Percentiles rank a stretch among this genome's conserved stretches.
Evolutionary conservation across 2,888 invertebrate genomes (phyloP).

Genomic region (Philaethria dido): DNA sequence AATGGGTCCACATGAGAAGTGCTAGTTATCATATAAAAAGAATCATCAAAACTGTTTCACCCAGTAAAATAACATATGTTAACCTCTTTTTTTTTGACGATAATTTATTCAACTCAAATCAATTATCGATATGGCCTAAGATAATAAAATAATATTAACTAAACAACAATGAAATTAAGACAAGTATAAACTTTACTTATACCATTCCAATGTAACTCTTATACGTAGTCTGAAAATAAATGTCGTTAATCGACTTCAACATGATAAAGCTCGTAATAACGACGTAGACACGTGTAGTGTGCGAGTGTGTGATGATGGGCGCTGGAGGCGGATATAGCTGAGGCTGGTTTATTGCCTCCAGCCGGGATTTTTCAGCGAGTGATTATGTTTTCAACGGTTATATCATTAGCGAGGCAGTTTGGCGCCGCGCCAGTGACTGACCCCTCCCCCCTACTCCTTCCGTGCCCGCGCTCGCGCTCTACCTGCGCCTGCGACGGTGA

Average conservation of each 20-base stretch:
- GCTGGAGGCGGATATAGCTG: not conserved
- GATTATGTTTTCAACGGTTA: conserved; percentile 21
- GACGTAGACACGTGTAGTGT: not conserved
- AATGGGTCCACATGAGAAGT: too few relatives aligned
- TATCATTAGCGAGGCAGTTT: conserved; percentile 17
- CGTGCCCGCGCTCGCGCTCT: not conserved
- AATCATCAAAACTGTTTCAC: too few relatives aligned
- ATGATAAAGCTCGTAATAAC: not conserved
- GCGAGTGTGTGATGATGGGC: not conserved
- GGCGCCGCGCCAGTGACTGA: conserved; percentile 1
- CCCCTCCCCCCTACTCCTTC: not conserved
- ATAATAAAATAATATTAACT: too few relatives aligned
- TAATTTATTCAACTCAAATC: too few relatives aligned
- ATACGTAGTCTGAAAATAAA: too few relatives aligned
- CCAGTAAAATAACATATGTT: too few relatives aligned
- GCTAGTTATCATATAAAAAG: too few relatives aligned
- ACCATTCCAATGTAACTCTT: too few relatives aligned
- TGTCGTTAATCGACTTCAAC: not conserved
- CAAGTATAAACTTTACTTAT: too few relatives aligned
- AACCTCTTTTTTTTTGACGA: too few relatives aligned
- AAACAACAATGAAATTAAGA: too few relatives aligned
- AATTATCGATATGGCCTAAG: too few relatives aligned
- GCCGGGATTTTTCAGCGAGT: conserved; percentile 17
- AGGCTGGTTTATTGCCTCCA: conserved; percentile 15
- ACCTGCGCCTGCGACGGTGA: not conserved